Conservation (phyloP, 2,797 vertebrate species). For the Oreortyx pictus region DNA sequence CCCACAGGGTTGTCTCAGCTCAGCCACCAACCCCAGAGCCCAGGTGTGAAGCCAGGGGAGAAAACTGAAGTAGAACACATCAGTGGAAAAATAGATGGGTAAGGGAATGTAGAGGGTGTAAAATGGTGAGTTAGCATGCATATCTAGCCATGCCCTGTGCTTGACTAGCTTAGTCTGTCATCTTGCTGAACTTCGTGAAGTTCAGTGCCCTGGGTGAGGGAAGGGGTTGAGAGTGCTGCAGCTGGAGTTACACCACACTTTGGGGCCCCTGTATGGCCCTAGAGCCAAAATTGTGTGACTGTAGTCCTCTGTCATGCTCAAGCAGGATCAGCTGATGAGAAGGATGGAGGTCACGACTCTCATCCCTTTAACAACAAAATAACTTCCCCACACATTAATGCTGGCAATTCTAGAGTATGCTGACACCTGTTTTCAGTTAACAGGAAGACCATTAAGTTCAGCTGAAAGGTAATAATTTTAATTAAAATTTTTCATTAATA, state of each 20-base stretch:
- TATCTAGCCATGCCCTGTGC: too few species aligned
- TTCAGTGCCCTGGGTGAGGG: background rate
- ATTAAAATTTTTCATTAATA: background rate
- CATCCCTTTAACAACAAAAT: background rate
- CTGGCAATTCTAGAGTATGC: background rate
- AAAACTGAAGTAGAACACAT: background rate
- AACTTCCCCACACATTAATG: background rate
- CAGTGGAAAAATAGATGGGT: background rate
- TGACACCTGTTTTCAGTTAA: background rate
- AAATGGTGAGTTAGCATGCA: background rate
- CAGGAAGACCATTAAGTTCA: background rate
- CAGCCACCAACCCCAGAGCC: background rate
- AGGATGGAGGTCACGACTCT: background rate
- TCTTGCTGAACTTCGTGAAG: background rate
- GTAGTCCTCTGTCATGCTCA: background rate
- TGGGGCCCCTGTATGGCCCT: background rate
- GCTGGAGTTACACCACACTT: too few species aligned
- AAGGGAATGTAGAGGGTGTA: background rate
- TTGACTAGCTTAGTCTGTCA: background rate
- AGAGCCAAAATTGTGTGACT: rapidly evolving
- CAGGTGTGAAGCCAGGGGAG: background rate
- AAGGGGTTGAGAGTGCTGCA: rapidly evolving
- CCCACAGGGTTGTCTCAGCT: background rate
- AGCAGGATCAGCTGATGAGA: background rate
- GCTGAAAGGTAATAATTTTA: background rate